phyloP scores from a whole-genome alignment of 2,113 vertebrate species.

The Trinectes maculatus region DNA sequence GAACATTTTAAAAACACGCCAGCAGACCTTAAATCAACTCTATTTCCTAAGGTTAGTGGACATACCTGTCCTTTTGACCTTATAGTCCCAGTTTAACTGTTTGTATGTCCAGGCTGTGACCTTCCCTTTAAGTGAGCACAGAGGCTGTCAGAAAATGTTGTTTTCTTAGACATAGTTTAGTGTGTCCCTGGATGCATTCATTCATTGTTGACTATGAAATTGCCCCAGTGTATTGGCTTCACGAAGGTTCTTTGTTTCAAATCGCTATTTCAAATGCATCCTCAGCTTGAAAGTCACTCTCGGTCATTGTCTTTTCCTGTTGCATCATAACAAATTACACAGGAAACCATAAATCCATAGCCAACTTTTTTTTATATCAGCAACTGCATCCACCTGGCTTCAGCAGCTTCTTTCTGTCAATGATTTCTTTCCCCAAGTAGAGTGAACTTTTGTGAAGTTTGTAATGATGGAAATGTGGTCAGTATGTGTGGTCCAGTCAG shows the following conservation, averaged over 20 bases:
- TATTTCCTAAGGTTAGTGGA: background rate
- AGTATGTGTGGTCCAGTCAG: background rate
- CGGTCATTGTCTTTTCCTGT: background rate
- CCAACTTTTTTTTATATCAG: background rate
- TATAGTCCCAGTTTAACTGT: too few relatives aligned
- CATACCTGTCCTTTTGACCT: too few relatives aligned
- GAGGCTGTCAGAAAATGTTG: too few relatives aligned
- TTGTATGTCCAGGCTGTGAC: too few relatives aligned
- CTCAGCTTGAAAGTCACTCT: background rate
- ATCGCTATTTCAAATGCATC: background rate
- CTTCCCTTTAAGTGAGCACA: too few relatives aligned
- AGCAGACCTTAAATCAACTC: background rate
- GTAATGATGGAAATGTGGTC: too few relatives aligned
- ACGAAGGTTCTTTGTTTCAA: background rate
- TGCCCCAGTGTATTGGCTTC: background rate
- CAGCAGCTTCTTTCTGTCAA: background rate
- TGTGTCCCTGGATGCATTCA: too few relatives aligned
- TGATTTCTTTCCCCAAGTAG: constrained; percentile 1
- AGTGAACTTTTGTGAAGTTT: too few relatives aligned
- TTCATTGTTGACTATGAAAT: too few relatives aligned
- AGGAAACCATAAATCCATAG: background rate
- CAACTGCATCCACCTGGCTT: constrained; percentile 3
- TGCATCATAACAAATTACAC: background rate
- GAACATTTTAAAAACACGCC: background rate
- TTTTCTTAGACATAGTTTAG: too few relatives aligned